Conservation (phyloP, 2,797 vertebrate genomes). For the Okamejei kenojei region DNA sequence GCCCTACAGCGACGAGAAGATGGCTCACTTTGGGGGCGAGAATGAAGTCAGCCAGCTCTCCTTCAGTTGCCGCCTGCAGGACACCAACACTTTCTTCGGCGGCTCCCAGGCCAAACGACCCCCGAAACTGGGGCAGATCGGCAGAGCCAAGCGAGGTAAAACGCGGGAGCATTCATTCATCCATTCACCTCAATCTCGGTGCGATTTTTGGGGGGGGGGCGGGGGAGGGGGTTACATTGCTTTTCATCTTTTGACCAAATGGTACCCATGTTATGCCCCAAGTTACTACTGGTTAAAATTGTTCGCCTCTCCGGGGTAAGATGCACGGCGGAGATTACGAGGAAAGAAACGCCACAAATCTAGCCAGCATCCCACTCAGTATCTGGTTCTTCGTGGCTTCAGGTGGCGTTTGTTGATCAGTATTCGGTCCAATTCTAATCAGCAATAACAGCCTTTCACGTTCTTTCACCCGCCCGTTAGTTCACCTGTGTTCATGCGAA, state of each 20-base stretch:
- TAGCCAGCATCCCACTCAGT: not conserved
- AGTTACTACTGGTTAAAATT: too few relatives aligned
- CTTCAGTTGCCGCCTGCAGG: constrained; percentile 96
- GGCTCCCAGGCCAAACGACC: constrained; percentile 90
- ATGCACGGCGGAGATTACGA: too few relatives aligned
- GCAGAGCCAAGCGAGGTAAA: constrained; percentile 90
- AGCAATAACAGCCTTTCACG: not conserved
- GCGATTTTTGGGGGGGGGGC: too few relatives aligned
- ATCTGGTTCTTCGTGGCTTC: not conserved
- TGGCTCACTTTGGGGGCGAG: constrained; percentile 88
- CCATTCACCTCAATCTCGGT: not conserved
- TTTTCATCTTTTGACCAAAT: too few relatives aligned
- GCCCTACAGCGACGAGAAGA: constrained; percentile 93
- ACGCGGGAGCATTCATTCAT: too few relatives aligned
- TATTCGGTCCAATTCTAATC: not conserved
- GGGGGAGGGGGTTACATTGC: not conserved
- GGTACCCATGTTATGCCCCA: too few relatives aligned
- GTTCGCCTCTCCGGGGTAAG: too few relatives aligned
- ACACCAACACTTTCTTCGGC: constrained; percentile 88
- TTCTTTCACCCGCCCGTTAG: not conserved
- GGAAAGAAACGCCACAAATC: not conserved
- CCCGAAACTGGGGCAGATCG: constrained; percentile 93
- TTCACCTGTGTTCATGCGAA: not conserved
- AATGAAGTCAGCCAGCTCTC: constrained; percentile 87
- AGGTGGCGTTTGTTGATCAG: constrained; percentile 6